Evolutionary conservation across 2,888 invertebrate genomes (phyloP), one percentile per base, ranked within the genome.

Genomic region (Xestoiulus laeticollis): DNA sequence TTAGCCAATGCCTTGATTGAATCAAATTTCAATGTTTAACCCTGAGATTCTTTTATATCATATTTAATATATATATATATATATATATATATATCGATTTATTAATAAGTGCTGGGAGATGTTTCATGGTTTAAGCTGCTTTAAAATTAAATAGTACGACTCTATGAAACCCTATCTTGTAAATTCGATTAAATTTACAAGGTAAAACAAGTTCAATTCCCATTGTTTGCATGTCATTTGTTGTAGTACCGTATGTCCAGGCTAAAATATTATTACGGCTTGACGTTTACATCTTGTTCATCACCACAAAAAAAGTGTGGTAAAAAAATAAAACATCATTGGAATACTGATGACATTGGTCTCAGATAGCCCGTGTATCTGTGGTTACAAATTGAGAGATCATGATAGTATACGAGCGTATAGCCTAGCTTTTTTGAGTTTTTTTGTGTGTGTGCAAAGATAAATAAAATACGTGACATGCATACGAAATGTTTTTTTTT

Each of bases 391-490:
- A 78, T 22, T 14, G 30, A 78, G 30, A 78, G 78, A 30, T 78
- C 78, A 26, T 78, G 10, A 78, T 30, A 26, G 48, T 48, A 48
- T 48, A 38, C 38, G 38, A 38, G 48, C 3, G 48, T 48, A n/a
- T 59, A n/a, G 59, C 59, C 59, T 59, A 19, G n/a, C 59, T 59
- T 19, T 59, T n/a, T n/a, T 19, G n/a, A 19, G 68, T 68, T 68
- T 68, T 68, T 68, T 68, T 48, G 4, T 68, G 22, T 68, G n/a
- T n/a, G n/a, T n/a, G n/a, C 8, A n/a, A n/a, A 68, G 26, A 22
- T 68, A 68, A 68, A 22, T 22, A 68, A 68, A 68, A 22, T 68
- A 68, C 68, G 68, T 68, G 68, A 68, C 68, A 68, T 68, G 26
- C 68, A 26, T 68, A 68, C 68, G 68, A 22, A 68, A 6, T 68